phyloP scores from a whole-genome alignment of 1,140 invertebrate genomes.

The Drosophila tropicalis region DNA sequence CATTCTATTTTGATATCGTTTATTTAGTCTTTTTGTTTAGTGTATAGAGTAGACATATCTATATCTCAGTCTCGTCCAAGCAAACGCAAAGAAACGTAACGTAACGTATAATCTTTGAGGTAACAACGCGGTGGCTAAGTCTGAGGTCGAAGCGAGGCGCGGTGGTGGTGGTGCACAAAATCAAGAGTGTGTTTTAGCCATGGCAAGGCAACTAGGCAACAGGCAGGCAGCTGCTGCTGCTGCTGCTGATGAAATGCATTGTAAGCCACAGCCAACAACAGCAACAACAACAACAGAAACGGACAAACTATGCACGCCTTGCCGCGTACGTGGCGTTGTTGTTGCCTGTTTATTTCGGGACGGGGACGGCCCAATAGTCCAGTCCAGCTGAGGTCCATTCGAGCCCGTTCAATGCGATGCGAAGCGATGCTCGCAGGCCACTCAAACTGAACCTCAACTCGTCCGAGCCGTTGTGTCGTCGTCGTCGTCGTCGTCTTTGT shows the following conservation, averaged over 20 bases:
- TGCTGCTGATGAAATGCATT: slow-evolving; percentile 76
- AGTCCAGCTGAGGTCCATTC: slow-evolving; percentile 12
- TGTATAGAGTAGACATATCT: slow-evolving; percentile 58
- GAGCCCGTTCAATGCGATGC: slow-evolving; percentile 36
- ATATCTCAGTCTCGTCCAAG: slow-evolving; percentile 53
- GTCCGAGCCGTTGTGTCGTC: slow-evolving; percentile 33
- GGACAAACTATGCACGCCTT: slow-evolving; percentile 52
- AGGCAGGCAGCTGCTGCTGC: slow-evolving; percentile 45
- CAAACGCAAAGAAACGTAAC: slow-evolving; percentile 70
- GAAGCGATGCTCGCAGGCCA: slow-evolving; percentile 64
- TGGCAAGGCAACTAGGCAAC: slow-evolving; percentile 43
- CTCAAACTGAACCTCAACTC: slow-evolving; percentile 74
- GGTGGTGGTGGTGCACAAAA: slow-evolving; percentile 53
- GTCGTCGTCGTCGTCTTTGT: slow-evolving; percentile 13
- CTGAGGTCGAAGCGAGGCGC: background rate
- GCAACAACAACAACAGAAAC: slow-evolving; percentile 26
- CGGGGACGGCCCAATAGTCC: slow-evolving; percentile 40
- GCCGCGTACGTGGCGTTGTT: slow-evolving; percentile 72
- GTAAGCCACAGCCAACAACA: slow-evolving; percentile 57
- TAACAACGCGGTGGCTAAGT: slow-evolving; percentile 7
- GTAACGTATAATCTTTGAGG: slow-evolving; percentile 75
- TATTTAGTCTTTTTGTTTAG: slow-evolving; percentile 11
- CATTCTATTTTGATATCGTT: background rate
- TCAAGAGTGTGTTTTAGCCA: slow-evolving; percentile 76
- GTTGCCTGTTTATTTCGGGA: slow-evolving; percentile 30